Conservation (phyloP, 1,140 invertebrate species). For the Lutraria rhynchaena region DNA sequence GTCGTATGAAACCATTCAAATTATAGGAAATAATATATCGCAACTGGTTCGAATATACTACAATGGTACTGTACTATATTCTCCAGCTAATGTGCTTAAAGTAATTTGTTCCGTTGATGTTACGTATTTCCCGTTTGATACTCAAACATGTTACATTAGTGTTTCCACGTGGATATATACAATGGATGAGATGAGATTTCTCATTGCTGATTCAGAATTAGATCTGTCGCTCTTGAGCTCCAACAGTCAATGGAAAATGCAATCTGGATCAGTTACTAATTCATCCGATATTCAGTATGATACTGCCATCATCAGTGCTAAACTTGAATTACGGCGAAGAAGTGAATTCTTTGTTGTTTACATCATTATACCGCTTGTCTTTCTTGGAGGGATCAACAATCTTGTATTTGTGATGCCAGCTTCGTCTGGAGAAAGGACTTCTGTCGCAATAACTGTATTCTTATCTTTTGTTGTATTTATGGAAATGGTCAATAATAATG, state of each 20-base stretch:
- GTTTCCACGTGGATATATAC: not conserved
- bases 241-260: slow-evolving; percentile 46
- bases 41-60: not conserved
- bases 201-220: not conserved
- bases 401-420: slow-evolving; percentile 85
- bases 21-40: slow-evolving; percentile 16
- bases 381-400: slow-evolving; percentile 84
- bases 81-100: not conserved
- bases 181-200: slow-evolving; percentile 12
- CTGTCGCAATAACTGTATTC: slow-evolving; percentile 84
- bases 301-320: not conserved
- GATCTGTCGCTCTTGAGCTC: not conserved
- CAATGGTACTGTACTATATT: slow-evolving; percentile 2
- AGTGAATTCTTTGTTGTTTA: slow-evolving; percentile 83
- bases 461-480: slow-evolving; percentile 85
- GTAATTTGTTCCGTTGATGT: slow-evolving; percentile 46
- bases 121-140: slow-evolving; percentile 53
- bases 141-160: slow-evolving; percentile 8
- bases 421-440: slow-evolving; percentile 84
- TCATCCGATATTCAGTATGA: not conserved
- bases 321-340: slow-evolving; percentile 11
- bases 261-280: not conserved
- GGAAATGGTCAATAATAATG: slow-evolving; percentile 84
- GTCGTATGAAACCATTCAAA: slow-evolving; percentile 22
- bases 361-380: slow-evolving; percentile 84